Evolutionary conservation across 2,797 vertebrate species (phyloP).

Genomic region (Sebastes dallii): DNA sequence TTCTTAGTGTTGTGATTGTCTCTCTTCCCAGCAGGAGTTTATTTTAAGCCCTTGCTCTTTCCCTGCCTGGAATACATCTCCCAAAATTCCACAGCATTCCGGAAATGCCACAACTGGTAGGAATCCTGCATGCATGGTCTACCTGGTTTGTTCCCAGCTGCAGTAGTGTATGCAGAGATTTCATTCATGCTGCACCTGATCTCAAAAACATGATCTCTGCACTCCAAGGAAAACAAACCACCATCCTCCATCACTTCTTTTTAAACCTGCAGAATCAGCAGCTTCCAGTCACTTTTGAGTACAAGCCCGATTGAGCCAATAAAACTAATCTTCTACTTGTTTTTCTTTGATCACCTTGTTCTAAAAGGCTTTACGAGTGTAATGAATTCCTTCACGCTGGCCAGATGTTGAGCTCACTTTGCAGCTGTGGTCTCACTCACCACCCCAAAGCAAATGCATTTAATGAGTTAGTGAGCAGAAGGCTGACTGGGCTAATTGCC

Average conservation of each 20-base stretch:
- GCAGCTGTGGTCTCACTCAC: slow-evolving; percentile 53
- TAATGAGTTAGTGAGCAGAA: slow-evolving; percentile 43
- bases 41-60: background rate
- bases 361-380: slow-evolving; percentile 3
- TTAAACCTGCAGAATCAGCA: background rate
- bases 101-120: background rate
- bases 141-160: background rate
- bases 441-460: slow-evolving; percentile 53
- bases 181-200: slow-evolving; percentile 1
- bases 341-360: slow-evolving; percentile 20
- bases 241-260: background rate
- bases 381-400: slow-evolving; percentile 17
- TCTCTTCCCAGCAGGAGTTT: slow-evolving; percentile 15
- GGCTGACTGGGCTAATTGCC: slow-evolving; percentile 53
- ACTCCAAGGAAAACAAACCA: background rate
- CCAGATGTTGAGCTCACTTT: slow-evolving; percentile 61
- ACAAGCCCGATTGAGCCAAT: background rate
- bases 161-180: background rate
- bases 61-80: background rate
- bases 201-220: background rate
- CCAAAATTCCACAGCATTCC: background rate
- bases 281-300: background rate
- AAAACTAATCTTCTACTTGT: background rate
- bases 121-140: background rate
- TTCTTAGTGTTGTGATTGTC: background rate